Conservation (phyloP, 2,888 invertebrate genomes). For the Eledone cirrhosa region DNA sequence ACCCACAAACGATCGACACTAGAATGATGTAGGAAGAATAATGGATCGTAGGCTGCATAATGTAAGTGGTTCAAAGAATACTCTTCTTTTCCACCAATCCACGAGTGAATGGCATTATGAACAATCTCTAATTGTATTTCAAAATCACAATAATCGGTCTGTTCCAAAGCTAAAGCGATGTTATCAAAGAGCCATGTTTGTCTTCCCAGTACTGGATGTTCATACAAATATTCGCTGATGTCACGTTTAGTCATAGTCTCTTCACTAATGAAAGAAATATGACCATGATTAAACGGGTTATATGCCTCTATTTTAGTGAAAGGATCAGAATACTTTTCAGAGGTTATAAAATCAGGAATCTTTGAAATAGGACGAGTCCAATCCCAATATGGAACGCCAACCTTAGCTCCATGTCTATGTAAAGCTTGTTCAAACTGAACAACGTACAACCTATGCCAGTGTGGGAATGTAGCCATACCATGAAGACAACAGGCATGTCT, state of each 20-base stretch:
- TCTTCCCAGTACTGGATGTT: constrained; percentile 9
- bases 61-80: constrained; percentile 33
- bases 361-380: constrained; percentile 33
- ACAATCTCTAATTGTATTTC: constrained; percentile 37
- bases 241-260: constrained; percentile 34
- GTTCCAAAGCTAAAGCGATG: constrained; percentile 34
- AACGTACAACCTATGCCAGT: constrained; percentile 43
- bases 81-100: constrained; percentile 30
- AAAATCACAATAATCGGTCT: constrained; percentile 39
- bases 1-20: constrained; percentile 37
- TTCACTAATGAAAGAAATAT: constrained; percentile 37
- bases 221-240: constrained; percentile 32
- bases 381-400: constrained; percentile 44
- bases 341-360: constrained; percentile 35
- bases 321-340: constrained; percentile 33
- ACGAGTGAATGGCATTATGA: constrained; percentile 39
- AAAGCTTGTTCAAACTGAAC: constrained; percentile 42
- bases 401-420: constrained; percentile 38
- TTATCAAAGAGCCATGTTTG: constrained; percentile 41
- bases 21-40: constrained; percentile 40
- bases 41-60: constrained; percentile 39
- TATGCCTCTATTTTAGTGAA: constrained; percentile 28
- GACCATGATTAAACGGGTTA: constrained; percentile 40
- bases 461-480: constrained; percentile 43
- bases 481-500: constrained; percentile 43